Percentiles rank a stretch among this genome's conserved stretches.
phyloP scores from a whole-genome alignment of 2,888 invertebrate species.

The Spisula subtruncata region DNA sequence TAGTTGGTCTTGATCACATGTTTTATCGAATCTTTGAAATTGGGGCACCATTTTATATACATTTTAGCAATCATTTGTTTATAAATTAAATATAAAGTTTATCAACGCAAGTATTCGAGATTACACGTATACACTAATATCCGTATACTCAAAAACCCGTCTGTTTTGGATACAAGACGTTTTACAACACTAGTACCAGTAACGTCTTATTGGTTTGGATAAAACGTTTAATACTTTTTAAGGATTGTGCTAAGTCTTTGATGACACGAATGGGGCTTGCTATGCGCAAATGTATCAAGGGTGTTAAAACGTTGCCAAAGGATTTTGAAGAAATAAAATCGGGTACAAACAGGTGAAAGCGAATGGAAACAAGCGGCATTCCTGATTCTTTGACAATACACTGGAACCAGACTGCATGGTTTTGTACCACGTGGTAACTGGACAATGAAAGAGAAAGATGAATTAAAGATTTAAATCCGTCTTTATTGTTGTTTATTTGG shows the following conservation, averaged over 20 bases:
- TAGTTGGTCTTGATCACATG: not conserved
- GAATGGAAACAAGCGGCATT: constrained; percentile 26
- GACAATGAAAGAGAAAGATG: not conserved
- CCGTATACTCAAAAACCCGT: not conserved
- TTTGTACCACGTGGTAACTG: not conserved
- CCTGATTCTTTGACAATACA: not conserved
- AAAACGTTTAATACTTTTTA: not conserved
- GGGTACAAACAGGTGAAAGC: constrained; percentile 34
- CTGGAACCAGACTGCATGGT: not conserved
- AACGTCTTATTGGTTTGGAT: too few relatives aligned
- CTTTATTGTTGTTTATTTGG: too few relatives aligned
- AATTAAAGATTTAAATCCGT: too few relatives aligned
- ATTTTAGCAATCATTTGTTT: too few relatives aligned
- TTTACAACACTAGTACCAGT: too few relatives aligned
- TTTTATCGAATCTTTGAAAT: not conserved
- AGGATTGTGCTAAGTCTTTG: constrained; percentile 45
- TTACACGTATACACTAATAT: too few relatives aligned
- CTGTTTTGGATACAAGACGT: not conserved
- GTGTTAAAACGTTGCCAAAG: constrained; percentile 49
- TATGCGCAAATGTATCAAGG: constrained; percentile 66
- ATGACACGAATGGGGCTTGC: constrained; percentile 59
- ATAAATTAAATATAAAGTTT: too few relatives aligned
- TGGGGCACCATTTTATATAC: too few relatives aligned
- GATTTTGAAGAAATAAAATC: constrained; percentile 60
- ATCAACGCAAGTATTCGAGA: too few relatives aligned